Percentiles rank a stretch among this genome's conserved stretches.
These are phyloP conservation scores for Lepidiolamprologus cunningtoni DNA, from an alignment of 2,113 vertebrate species.

Conservation along the genomic window DNA sequence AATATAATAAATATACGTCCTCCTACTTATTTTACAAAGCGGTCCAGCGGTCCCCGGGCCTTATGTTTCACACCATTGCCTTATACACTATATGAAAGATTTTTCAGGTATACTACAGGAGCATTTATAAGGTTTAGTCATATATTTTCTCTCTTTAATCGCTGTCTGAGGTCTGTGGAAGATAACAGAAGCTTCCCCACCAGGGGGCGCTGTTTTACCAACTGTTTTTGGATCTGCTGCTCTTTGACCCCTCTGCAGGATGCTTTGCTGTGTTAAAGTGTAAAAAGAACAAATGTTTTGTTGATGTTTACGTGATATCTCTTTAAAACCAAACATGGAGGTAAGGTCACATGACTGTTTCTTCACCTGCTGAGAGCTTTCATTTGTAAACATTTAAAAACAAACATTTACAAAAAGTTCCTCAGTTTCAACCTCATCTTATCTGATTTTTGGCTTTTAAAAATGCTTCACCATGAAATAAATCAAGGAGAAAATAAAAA, in stretches of 20 bases:
- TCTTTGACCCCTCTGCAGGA: background rate
- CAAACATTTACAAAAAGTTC: background rate
- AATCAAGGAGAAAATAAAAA: background rate
- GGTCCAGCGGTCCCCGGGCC: background rate
- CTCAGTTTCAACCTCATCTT: background rate
- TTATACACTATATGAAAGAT: background rate
- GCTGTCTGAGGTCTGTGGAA: background rate
- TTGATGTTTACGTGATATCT: accelerated
- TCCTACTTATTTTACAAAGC: accelerated
- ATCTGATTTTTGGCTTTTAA: background rate
- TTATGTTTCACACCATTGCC: background rate
- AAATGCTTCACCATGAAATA: background rate
- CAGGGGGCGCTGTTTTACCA: background rate
- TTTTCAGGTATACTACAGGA: background rate
- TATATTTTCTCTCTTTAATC: accelerated
- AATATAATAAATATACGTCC: accelerated
- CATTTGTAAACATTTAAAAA: background rate
- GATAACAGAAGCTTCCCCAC: background rate
- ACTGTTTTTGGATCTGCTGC: background rate
- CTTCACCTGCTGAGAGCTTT: background rate
- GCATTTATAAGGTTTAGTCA: background rate
- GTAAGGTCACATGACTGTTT: background rate
- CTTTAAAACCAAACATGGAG: background rate
- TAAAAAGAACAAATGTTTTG: background rate
- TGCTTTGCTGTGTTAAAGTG: background rate